These are phyloP conservation scores for Budorcas taxicolor DNA, from an alignment of 2,113 vertebrate genomes.

Conservation along the genomic window DNA sequence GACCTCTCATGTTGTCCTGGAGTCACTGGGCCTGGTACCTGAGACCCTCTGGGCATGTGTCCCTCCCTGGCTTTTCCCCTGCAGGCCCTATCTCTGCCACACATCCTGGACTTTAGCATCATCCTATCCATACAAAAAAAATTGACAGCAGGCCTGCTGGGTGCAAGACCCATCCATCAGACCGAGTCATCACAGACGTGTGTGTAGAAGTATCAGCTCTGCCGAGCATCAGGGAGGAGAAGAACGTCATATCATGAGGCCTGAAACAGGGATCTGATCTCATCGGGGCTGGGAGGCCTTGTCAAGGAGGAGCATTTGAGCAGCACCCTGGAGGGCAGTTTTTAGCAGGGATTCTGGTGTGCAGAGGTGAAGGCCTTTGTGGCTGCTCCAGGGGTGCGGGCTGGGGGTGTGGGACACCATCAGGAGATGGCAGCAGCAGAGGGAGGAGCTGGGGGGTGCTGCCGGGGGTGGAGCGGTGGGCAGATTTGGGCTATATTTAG, in stretches of 20 bases:
- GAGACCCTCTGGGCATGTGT: background rate
- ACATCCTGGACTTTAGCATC: background rate
- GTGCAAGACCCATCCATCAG: background rate
- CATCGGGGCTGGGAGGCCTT: background rate
- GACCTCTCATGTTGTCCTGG: too few species aligned
- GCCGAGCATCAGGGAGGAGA: background rate
- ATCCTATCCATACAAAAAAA: too few species aligned
- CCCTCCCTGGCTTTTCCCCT: background rate
- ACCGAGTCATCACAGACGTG: background rate
- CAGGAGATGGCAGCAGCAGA: background rate
- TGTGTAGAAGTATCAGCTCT: background rate
- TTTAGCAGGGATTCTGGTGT: background rate
- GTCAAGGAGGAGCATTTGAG: background rate
- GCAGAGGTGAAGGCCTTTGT: background rate
- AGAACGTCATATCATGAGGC: background rate
- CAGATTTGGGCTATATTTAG: background rate
- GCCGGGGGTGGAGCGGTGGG: background rate
- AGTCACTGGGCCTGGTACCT: fast-evolving
- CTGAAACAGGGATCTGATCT: background rate
- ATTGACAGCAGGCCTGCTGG: background rate
- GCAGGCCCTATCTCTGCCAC: too few species aligned
- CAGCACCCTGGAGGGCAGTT: background rate
- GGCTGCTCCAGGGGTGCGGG: background rate
- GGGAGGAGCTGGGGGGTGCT: background rate
- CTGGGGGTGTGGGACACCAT: fast-evolving